phyloP scores from a whole-genome alignment of 2,113 vertebrate species.

The Megalops atlanticus region DNA sequence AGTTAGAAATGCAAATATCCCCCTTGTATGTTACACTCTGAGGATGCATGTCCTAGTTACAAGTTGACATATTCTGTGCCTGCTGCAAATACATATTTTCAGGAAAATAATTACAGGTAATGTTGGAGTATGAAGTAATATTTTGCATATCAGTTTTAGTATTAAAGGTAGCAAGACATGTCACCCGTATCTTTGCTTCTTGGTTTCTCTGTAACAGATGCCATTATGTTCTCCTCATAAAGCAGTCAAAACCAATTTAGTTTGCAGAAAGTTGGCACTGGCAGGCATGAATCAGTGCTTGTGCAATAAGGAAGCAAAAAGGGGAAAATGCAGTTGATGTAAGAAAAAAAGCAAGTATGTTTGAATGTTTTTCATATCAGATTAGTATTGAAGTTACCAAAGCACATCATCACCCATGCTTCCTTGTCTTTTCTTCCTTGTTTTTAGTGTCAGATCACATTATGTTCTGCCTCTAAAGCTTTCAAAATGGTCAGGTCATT shows the following conservation, averaged over 20 bases:
- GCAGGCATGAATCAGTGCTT: too few species aligned
- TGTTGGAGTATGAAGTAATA: background rate
- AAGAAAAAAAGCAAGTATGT: background rate
- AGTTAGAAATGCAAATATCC: background rate
- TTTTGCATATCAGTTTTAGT: background rate
- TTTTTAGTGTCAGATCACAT: too few species aligned
- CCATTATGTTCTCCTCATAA: too few species aligned
- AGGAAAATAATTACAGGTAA: background rate
- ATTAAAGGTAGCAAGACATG: background rate
- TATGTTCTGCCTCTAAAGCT: too few species aligned
- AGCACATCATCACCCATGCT: background rate
- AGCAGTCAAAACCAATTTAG: too few species aligned
- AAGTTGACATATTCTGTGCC: slow-evolving; percentile 1
- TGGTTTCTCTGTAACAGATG: too few species aligned
- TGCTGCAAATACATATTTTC: background rate
- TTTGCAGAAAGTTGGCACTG: too few species aligned
- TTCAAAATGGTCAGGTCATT: too few species aligned
- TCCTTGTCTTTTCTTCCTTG: too few species aligned
- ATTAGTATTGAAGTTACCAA: background rate
- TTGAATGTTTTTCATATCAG: background rate
- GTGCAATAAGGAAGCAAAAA: too few species aligned
- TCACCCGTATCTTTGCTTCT: too few species aligned
- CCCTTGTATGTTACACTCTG: background rate
- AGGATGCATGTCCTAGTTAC: slow-evolving; percentile 17
- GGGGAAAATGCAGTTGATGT: too few species aligned